Base-by-base conservation (phyloP, 2,797 vertebrate species). In the Sitta carolinensis region DNA sequence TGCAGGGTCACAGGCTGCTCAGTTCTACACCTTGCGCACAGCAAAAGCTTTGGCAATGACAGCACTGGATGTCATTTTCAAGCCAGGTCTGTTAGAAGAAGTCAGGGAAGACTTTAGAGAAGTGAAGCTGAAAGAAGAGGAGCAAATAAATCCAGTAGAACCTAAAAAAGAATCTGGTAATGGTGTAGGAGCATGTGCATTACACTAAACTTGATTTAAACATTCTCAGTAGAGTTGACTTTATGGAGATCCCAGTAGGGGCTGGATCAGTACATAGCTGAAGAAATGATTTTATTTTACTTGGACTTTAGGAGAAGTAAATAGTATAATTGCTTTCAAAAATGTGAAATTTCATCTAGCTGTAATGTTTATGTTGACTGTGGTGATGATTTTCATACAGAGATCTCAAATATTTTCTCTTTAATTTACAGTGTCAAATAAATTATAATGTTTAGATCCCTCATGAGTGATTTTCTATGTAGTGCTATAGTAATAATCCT, bases 21-120 rank as follows among this genome's bases (percentile, higher is more conserved):
- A 99, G 96, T 98, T 98, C 97, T 99, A 98, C 43, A 90, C 98
- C 87, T 97, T 99, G 97, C 98, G 98, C 93, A 98, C 98, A 29
- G 98, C 98, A 82, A 99, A 98, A 96, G 98, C 98, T 74, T 96
- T 99, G 97, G 98, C 98, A 20, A 99, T 99, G 98, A 99, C 99
- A 85, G 99, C 99, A 21, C 95, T 99, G 96, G 99, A 99, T 89
- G 97, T 99, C 9, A 95, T 99, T 72, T 98, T 98, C 97, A 97
- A 98, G 66, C 98, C 98, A 30, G 97, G 97, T 62, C 94, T 98
- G 62, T 91, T 99, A 42, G 96, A 98, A 92, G 97, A 87, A 82
- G 87, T 98, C 87, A 98, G 94, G 86, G 97, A 98, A 25, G 98
- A 99, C 90, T 99, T 98, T n/a, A 97, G 92, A 51, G 91, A 97